phyloP scores from a whole-genome alignment of 2,888 invertebrate genomes.

The Chironomus tentans region DNA sequence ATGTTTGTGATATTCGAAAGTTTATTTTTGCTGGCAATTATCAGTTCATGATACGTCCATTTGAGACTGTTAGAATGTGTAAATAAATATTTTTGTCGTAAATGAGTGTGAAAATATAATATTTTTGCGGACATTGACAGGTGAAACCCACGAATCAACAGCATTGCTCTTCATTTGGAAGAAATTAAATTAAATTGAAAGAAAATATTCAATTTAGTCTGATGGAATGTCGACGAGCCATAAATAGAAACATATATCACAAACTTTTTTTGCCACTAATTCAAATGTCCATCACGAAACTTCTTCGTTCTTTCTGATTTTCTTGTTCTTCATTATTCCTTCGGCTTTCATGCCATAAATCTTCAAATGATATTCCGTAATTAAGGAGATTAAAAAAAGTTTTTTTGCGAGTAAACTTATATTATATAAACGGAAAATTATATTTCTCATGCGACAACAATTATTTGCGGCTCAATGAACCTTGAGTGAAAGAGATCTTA shows the following conservation, averaged over 20 bases:
- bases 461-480: neutral
- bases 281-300: neutral
- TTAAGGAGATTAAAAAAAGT: neutral
- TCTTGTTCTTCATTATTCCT: neutral
- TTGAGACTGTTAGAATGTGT: neutral
- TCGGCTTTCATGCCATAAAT: neutral
- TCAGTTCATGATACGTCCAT: neutral
- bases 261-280: neutral
- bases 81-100: too few species aligned
- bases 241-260: neutral
- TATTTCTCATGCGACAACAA: neutral
- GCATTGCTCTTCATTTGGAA: neutral
- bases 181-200: neutral
- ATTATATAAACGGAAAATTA: neutral
- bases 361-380: neutral
- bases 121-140: neutral
- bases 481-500: neutral
- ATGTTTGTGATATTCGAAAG: neutral
- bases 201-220: neutral
- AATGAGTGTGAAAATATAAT: neutral
- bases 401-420: neutral
- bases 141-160: neutral
- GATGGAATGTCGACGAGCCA: neutral
- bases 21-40: neutral
- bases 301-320: neutral